These are phyloP conservation scores for Coenonympha arcania DNA, from an alignment of 2,888 invertebrate genomes.

Conservation along the genomic window DNA sequence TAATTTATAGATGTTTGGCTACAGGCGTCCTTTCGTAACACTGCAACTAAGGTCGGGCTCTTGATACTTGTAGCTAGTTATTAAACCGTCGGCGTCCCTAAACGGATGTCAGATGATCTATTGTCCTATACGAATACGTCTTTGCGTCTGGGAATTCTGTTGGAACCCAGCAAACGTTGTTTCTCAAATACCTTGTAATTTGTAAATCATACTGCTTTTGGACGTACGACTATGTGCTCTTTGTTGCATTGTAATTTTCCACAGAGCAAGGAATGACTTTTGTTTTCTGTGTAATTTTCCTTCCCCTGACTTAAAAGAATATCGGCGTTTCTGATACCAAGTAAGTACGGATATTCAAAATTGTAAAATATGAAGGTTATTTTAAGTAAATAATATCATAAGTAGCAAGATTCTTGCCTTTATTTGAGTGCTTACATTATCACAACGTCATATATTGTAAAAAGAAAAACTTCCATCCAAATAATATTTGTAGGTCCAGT, in stretches of 20 bases:
- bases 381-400: no score
- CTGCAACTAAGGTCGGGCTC: conserved; percentile 9
- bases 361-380: background rate
- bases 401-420: no score
- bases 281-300: conserved; percentile 25
- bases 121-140: conserved; percentile 50
- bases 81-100: conserved; percentile 50
- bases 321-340: conserved; percentile 17
- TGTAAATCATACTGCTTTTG: conserved; percentile 26
- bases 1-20: background rate
- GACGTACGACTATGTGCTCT: conserved; percentile 9
- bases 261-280: no score
- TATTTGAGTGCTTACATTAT: no score
- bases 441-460: no score
- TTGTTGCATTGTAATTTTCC: conserved; percentile 25
- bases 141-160: conserved; percentile 55
- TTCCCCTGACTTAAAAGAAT: conserved; percentile 22
- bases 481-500: no score
- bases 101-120: conserved; percentile 61
- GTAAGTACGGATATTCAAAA: conserved; percentile 35
- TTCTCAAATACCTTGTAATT: conserved; percentile 27
- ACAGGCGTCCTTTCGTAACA: background rate
- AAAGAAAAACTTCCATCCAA: no score
- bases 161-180: conserved; percentile 32
- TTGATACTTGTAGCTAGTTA: conserved; percentile 44